Evolutionary conservation across 2,888 invertebrate genomes (phyloP).

Genomic region (Yponomeuta plumbellus): DNA sequence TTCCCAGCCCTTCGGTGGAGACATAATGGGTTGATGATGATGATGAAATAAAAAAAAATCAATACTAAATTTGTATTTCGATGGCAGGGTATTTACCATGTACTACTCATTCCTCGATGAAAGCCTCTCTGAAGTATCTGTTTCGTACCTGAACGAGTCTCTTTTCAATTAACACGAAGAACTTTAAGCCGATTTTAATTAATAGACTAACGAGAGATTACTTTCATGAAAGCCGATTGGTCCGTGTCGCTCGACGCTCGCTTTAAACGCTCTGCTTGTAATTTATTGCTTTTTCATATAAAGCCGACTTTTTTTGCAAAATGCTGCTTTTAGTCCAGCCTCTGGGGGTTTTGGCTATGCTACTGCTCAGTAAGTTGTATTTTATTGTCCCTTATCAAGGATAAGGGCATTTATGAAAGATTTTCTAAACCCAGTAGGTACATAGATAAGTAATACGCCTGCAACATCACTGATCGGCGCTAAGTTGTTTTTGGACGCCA

Average conservation of each 20-base stretch:
- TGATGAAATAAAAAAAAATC: no score
- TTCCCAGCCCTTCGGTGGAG: no score
- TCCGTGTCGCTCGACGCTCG: constrained; percentile 11
- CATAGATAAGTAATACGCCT: no score
- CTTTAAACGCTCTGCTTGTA: constrained; percentile 2
- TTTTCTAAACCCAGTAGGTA: no score
- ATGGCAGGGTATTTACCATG: no score
- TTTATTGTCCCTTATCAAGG: no score
- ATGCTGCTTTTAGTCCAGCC: not conserved
- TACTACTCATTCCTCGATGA: not conserved
- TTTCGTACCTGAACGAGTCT: constrained; percentile 36
- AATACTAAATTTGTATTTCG: no score
- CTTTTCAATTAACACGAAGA: constrained; percentile 26
- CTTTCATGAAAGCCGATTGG: constrained; percentile 26
- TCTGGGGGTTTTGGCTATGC: not conserved
- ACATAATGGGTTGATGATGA: no score
- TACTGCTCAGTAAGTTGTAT: no score
- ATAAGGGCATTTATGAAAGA: no score
- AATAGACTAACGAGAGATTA: constrained; percentile 32
- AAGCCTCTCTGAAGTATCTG: not conserved
- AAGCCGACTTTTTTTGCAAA: not conserved
- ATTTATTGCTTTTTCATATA: not conserved
- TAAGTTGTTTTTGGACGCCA: no score
- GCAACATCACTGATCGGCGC: no score
- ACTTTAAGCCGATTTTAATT: constrained; percentile 31